Conservation (phyloP, 2,113 vertebrate species). For the Vulpes lagopus region DNA sequence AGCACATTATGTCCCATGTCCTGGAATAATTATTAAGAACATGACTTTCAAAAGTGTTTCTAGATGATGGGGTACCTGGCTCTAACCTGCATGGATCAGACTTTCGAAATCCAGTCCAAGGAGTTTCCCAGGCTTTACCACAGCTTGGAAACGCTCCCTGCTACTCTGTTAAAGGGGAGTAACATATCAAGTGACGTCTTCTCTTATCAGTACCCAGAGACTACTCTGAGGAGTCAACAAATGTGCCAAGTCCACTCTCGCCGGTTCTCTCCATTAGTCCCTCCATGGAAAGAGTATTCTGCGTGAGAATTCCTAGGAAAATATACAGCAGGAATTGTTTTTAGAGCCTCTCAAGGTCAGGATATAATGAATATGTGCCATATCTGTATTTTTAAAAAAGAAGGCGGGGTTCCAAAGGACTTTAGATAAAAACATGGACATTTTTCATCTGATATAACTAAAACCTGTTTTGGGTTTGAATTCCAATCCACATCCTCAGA, state of each 20-base stretch:
- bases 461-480: neutral
- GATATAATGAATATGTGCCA: neutral
- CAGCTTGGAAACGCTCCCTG: neutral
- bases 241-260: neutral
- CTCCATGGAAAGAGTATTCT: neutral
- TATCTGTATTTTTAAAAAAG: neutral
- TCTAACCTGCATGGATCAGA: neutral
- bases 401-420: neutral
- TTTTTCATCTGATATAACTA: neutral
- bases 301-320: neutral
- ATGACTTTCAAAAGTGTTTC: neutral
- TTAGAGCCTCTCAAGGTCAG: neutral
- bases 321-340: neutral
- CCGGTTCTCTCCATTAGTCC: neutral
- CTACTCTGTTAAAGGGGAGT: neutral
- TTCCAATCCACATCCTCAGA: neutral
- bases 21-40: neutral
- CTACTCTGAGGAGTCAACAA: neutral
- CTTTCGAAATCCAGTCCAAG: neutral
- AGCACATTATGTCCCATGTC: accelerated
- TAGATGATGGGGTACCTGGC: neutral
- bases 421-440: neutral
- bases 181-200: neutral
- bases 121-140: accelerated
- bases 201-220: neutral